Percentiles rank a stretch among this genome's conserved stretches.
Evolutionary conservation across 2,113 vertebrate genomes (phyloP).

Genomic region (Coracopsis vasa): DNA sequence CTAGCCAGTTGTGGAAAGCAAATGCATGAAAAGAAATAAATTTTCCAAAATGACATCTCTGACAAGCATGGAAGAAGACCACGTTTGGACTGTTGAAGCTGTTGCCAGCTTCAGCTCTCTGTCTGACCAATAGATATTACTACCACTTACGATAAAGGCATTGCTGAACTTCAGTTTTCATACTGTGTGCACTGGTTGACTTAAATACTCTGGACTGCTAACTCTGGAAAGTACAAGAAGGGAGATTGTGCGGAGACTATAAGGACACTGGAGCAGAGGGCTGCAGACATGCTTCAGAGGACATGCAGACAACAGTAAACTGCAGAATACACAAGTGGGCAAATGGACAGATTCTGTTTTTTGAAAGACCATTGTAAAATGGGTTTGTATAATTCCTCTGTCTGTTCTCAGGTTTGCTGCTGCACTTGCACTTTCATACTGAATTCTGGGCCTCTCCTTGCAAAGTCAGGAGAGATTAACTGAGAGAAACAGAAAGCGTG

Average conservation of each 20-base stretch:
- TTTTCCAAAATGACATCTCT: neutral
- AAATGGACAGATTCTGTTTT: rapidly evolving
- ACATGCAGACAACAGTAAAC: rapidly evolving
- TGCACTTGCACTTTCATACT: neutral
- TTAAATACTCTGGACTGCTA: neutral
- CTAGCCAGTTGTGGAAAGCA: neutral
- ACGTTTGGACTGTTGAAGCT: neutral
- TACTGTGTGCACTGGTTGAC: neutral
- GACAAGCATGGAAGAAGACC: neutral
- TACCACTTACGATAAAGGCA: neutral
- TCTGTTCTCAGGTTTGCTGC: neutral
- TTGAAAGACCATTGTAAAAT: neutral
- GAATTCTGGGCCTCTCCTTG: neutral
- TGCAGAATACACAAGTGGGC: neutral
- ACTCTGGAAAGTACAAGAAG: neutral
- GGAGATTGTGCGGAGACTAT: neutral
- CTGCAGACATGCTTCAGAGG: neutral
- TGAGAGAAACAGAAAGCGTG: neutral
- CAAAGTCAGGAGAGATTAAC: neutral
- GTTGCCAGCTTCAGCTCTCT: neutral
- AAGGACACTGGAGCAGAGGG: neutral
- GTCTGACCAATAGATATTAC: neutral
- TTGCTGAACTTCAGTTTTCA: neutral
- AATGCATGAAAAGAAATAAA: neutral
- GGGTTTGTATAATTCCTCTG: neutral